Evolutionary conservation across 2,888 invertebrate genomes (phyloP), one percentile per base, ranked within the genome.

Genomic region (Pammene aurita): DNA sequence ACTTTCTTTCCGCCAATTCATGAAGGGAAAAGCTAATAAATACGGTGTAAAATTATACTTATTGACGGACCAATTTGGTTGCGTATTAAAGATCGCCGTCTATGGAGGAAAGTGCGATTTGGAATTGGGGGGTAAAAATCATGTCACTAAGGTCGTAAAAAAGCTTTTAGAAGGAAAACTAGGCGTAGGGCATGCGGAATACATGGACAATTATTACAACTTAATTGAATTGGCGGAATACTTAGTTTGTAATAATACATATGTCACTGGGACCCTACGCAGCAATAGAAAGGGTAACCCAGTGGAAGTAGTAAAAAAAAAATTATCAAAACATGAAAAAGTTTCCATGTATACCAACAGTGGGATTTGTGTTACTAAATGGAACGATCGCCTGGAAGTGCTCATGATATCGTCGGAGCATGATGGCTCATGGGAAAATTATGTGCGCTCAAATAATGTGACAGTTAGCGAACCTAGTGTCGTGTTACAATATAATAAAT

Each of bases 381-480:
- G 44, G 42, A 26, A 64, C 0, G 64, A 55, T 7, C 54, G 55
- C 6, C 42, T 34, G 6, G 64, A 64, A 35, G 16, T 64, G 2
- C 13, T 64, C 14, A 10, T 64, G 34, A 34, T 64, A 44, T 55
- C 55, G 7, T 55, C 64, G 0, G 64, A 64, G n/a, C 64, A 64
- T 13, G 16, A 44, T 13, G 35, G 44, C 18, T 54, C 54, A 34
- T 54, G 42, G 52, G 16, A 63, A 10, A 7, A 54, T 6, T 42
- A 54, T 9, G 42, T n/a, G 18, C 34, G 50, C 7, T 35, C 11
- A 44, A 7, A 14, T 7, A 63, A 54, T n/a, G 9, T 9, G 0
- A 52, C 35, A 1, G 54, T 41, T n/a, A 35, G n/a, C 2, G 42
- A 54, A n/a, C 62, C 62, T 74, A 4, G 80, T 78, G 72, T 74